These are phyloP conservation scores for Vulpes vulpes DNA, from an alignment of 2,113 vertebrate genomes.

Conservation along the genomic window DNA sequence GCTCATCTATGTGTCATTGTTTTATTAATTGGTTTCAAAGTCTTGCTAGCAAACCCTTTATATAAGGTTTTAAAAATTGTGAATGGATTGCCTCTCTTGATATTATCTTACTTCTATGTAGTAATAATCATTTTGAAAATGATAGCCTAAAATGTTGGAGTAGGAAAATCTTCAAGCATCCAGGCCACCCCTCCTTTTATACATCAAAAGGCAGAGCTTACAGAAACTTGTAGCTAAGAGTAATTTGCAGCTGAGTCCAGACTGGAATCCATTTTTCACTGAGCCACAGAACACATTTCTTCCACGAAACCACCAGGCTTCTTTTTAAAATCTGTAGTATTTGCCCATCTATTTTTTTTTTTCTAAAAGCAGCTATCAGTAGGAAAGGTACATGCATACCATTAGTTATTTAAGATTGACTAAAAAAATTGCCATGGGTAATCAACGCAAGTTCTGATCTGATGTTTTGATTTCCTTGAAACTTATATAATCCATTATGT, in stretches of 20 bases:
- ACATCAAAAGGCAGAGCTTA: not conserved
- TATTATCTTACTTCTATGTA: not conserved
- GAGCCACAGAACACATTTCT: not conserved
- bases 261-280: not conserved
- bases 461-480: slow-evolving; percentile 1
- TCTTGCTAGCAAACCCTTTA: not conserved
- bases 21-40: not conserved
- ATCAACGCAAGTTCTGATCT: not conserved
- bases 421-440: not conserved
- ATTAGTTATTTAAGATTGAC: not conserved
- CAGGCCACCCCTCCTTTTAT: not conserved
- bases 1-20: slow-evolving; percentile 72
- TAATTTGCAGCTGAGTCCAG: not conserved
- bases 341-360: not conserved
- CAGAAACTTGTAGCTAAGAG: not conserved
- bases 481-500: not conserved
- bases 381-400: not conserved
- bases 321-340: not conserved
- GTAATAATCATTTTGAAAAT: not conserved
- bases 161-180: not conserved
- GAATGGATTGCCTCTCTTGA: not conserved
- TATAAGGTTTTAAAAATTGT: not conserved
- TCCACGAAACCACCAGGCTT: not conserved
- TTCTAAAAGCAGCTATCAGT: not conserved
- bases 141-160: not conserved